Evolutionary conservation across 2,113 vertebrate genomes (phyloP), one percentile per base, ranked within the genome.

Genomic region (Spea multiplicata): DNA sequence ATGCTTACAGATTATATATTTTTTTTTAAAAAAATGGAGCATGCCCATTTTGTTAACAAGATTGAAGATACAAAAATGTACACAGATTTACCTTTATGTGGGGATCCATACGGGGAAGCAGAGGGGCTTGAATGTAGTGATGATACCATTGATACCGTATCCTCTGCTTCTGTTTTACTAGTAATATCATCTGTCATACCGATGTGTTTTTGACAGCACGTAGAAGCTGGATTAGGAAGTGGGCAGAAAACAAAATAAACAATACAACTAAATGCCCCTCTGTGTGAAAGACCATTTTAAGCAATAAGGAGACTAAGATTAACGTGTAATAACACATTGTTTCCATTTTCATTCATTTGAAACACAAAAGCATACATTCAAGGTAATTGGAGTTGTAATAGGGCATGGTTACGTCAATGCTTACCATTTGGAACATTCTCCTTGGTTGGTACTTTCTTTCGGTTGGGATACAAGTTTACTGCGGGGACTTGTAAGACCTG

Each of bases 401-500:
- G 2, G 30, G 30, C 30, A 30, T 30, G 30, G 12, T 53, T 53
- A 0, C 64, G 55, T 44, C 66, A 67, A 74, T 84, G 93, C 94
- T 94, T 84, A 99, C 97, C 92, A 12, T 93, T 81, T 0, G 89
- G 83, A 73, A 88, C 86, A 0, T 91, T 88, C 78, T 98, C 96
- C 85, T 94, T 97, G 17, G 92, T 82, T n/a, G 88, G 87, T 70
- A 93, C 95, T 88, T 96, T 98, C 87, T 96, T 98, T 70, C 95
- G 89, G 3, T 95, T 88, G 1, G 95, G 95, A 82, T 97, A 93
- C 66, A 98, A 89, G 72, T 96, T 96, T 75, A 99, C 96, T 59
- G 94, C 93, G 17, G 94, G 93, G 68, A 96, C 94, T 83, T 96
- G 97, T 0, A 98, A 94, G 16, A 95, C 95, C 88, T 98, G 96